Evolutionary conservation across 2,888 invertebrate genomes (phyloP).

Genomic region (Leptinotarsa tumamoca): DNA sequence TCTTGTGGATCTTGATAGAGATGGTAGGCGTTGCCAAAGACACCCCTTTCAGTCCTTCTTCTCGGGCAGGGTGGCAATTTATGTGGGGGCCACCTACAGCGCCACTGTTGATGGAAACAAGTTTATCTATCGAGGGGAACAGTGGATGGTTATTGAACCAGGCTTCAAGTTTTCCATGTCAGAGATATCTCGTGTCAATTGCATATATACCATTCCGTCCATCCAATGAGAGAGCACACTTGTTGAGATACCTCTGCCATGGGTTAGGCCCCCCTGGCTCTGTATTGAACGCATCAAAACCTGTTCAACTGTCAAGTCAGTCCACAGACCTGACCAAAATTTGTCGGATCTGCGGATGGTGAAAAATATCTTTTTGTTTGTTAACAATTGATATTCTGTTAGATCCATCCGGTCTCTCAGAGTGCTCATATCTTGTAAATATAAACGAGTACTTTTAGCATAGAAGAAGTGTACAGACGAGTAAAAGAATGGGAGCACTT

Average conservation of each 20-base stretch:
- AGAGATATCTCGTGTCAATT: constrained; percentile 26
- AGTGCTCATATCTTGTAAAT: constrained; percentile 27
- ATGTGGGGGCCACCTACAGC: neutral
- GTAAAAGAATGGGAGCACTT: constrained; percentile 40
- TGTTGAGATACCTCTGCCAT: constrained; percentile 41
- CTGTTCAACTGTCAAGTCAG: constrained; percentile 57
- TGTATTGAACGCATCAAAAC: constrained; percentile 54
- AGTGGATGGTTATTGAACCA: constrained; percentile 7
- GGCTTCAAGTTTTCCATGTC: neutral
- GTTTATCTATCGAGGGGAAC: neutral
- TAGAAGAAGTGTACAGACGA: constrained; percentile 39
- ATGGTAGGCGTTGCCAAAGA: too few species aligned
- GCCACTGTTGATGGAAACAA: neutral
- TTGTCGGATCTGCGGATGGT: constrained; percentile 44
- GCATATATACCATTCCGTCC: constrained; percentile 41
- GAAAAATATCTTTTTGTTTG: constrained; percentile 37
- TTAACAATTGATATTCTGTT: constrained; percentile 27
- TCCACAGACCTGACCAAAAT: constrained; percentile 51
- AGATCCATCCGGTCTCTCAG: constrained; percentile 27
- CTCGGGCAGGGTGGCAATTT: neutral
- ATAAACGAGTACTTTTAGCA: constrained; percentile 20
- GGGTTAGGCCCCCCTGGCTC: constrained; percentile 47
- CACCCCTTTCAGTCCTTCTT: neutral
- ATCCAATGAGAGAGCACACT: constrained; percentile 45
- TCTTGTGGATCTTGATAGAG: too few species aligned